Conservation (phyloP, 2,888 invertebrate species). For the Amphipoea oculea region DNA sequence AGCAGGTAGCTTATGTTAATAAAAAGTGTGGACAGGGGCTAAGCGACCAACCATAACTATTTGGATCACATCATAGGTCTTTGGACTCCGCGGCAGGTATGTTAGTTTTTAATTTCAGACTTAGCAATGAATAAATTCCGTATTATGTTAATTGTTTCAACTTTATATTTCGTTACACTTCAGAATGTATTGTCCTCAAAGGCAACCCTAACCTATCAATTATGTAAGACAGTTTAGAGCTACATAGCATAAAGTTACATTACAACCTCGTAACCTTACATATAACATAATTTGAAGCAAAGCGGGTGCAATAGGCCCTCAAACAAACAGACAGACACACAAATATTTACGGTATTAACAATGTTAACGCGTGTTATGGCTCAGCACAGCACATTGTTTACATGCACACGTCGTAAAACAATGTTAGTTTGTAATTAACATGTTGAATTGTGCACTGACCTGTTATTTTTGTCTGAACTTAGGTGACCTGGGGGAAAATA, state of each 20-base stretch:
- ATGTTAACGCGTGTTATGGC: constrained; percentile 66
- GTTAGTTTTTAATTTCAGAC: too few relatives aligned
- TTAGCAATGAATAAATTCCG: background rate
- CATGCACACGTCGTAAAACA: constrained; percentile 66
- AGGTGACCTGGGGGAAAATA: constrained; percentile 47
- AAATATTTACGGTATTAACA: constrained; percentile 72
- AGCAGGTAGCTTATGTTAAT: background rate
- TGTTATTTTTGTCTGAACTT: constrained; percentile 66
- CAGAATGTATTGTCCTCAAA: background rate
- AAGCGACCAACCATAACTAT: background rate
- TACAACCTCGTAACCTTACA: constrained; percentile 29
- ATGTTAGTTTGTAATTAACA: constrained; percentile 69
- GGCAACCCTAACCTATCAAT: constrained; percentile 7
- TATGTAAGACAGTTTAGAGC: background rate
- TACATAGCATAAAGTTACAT: constrained; percentile 10
- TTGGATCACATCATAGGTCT: background rate
- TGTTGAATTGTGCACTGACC: constrained; percentile 62
- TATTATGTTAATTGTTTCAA: background rate
- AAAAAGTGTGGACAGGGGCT: background rate
- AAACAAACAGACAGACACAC: constrained; percentile 69
- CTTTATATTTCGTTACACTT: background rate
- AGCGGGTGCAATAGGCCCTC: constrained; percentile 66
- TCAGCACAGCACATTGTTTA: constrained; percentile 63
- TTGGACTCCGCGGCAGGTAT: background rate
- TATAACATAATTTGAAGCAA: constrained; percentile 54